Evolutionary conservation across 2,888 invertebrate genomes (phyloP).

Genomic region (Lasioglossum marginatum): DNA sequence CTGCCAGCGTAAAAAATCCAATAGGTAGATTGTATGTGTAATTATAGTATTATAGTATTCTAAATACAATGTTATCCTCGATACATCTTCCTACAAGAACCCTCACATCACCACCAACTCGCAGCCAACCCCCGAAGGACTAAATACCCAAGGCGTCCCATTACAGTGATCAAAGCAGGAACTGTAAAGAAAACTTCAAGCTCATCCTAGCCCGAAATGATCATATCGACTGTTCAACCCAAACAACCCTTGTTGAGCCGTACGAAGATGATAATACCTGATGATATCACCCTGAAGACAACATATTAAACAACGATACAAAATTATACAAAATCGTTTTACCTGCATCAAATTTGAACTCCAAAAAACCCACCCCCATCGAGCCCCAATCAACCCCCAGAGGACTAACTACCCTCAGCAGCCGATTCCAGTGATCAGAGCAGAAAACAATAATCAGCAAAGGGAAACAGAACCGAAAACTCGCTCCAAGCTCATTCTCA

Average conservation of each 20-base stretch:
- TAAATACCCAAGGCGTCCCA: background rate
- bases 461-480: background rate
- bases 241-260: background rate
- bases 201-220: no score
- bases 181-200: no score
- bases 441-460: background rate
- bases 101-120: background rate
- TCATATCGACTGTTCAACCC: background rate
- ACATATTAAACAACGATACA: background rate
- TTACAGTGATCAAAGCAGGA: background rate
- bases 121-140: background rate
- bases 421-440: background rate
- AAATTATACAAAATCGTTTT: background rate
- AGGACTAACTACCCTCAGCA: background rate
- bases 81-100: background rate
- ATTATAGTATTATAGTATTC: background rate
- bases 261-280: background rate
- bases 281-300: no score
- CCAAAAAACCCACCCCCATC: background rate
- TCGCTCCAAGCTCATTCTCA: background rate
- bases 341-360: background rate
- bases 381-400: background rate
- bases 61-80: background rate
- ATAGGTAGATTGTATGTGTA: background rate
- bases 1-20: background rate